A percentile compares a stretch with the other conserved stretches of the same genome.
These are phyloP conservation scores for Brachionus manjavacas DNA, from an alignment of 1,140 invertebrate genomes.

Conservation along the genomic window DNA sequence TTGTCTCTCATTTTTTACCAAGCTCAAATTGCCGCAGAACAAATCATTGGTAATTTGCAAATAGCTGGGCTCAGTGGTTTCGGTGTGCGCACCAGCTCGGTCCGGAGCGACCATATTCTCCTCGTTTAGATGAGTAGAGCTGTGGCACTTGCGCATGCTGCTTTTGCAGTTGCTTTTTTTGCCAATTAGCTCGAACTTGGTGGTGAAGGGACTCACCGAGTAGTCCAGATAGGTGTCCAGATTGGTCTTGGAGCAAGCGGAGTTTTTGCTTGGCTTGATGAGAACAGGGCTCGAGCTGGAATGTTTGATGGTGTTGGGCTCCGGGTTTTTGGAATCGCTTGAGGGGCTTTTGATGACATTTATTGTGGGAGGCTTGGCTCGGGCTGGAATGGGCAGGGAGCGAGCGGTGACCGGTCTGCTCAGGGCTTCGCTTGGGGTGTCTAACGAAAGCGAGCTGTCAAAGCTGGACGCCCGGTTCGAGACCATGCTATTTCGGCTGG, in stretches of 20 bases:
- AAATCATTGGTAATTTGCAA: slow-evolving; percentile 20
- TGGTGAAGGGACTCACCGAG: slow-evolving; percentile 26
- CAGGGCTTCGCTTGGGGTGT: not conserved
- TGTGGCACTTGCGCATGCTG: not conserved
- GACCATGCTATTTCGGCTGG: not conserved
- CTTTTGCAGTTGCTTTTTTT: not conserved
- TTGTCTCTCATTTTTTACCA: slow-evolving; percentile 21
- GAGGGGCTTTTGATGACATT: not conserved
- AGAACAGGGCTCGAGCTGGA: not conserved
- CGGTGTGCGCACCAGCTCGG: no score
- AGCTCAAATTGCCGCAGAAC: not conserved
- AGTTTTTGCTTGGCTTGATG: not conserved
- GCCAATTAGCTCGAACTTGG: not conserved
- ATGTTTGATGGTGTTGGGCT: not conserved
- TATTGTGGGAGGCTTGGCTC: not conserved
- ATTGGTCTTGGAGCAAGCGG: not conserved
- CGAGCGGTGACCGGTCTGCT: not conserved
- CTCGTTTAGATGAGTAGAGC: not conserved
- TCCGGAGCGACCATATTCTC: not conserved
- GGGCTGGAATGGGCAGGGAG: not conserved
- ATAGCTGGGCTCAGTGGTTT: not conserved
- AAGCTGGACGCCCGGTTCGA: not conserved
- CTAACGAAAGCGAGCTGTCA: not conserved
- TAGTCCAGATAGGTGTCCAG: slow-evolving; percentile 26
- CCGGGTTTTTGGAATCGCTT: not conserved